Evolutionary conservation across 2,113 vertebrate genomes (phyloP).

Genomic region (Lepisosteus oculatus): DNA sequence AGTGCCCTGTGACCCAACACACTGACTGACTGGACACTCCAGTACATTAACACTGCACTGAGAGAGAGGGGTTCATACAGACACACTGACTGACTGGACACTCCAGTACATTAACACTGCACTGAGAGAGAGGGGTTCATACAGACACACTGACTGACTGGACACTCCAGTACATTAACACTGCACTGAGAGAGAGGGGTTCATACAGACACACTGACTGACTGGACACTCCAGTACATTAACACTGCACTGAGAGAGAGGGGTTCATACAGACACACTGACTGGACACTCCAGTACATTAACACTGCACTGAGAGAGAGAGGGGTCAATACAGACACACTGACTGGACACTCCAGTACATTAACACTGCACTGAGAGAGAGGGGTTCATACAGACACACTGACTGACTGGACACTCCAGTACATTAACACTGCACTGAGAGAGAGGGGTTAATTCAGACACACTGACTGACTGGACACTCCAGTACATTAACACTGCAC

Average conservation of each 20-base stretch:
- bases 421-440: not conserved
- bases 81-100: slow-evolving; percentile 17
- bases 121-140: not conserved
- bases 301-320: not conserved
- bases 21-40: too few relatives aligned
- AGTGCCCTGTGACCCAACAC: too few relatives aligned
- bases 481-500: not conserved
- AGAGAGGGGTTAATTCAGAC: not conserved
- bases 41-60: too few relatives aligned
- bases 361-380: too few relatives aligned
- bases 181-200: too few relatives aligned
- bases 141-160: not conserved
- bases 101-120: not conserved
- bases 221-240: not conserved
- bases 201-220: slow-evolving; percentile 17
- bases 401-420: slow-evolving; percentile 1
- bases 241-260: too few relatives aligned
- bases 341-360: slow-evolving; percentile 1
- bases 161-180: too few relatives aligned
- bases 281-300: slow-evolving; percentile 2
- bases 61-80: not conserved
- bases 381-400: not conserved
- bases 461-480: slow-evolving; percentile 19
- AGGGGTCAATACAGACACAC: slow-evolving; percentile 9
- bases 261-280: not conserved